These are phyloP conservation scores for Poeciliopsis presidionis DNA, from an alignment of 2,797 vertebrate genomes.

Conservation along the genomic window DNA sequence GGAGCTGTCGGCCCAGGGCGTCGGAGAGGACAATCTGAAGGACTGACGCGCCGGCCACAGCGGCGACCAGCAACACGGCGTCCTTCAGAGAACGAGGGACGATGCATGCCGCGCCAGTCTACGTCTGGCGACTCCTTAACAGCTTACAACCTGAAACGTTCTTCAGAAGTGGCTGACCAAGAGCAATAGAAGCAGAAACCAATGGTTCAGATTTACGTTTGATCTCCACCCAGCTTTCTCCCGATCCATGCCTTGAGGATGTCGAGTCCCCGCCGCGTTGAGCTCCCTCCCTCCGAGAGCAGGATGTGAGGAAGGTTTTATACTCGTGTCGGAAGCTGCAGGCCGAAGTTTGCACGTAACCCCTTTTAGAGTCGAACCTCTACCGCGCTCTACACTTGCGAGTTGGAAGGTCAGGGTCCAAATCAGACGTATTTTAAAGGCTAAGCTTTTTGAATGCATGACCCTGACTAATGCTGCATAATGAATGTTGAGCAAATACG, in stretches of 20 bases:
- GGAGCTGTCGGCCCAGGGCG: conserved; percentile 92
- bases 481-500: conserved; percentile 45
- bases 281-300: conserved; percentile 40
- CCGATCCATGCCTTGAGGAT: conserved; percentile 55
- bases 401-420: conserved; percentile 24
- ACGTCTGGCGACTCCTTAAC: conserved; percentile 27
- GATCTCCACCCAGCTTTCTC: conserved; percentile 34
- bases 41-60: conserved; percentile 80
- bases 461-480: conserved; percentile 59
- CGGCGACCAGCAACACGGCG: conserved; percentile 36
- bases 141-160: conserved; percentile 42
- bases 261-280: conserved; percentile 36
- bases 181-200: conserved; percentile 47
- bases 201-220: conserved; percentile 45
- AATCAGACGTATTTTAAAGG: conserved; percentile 48
- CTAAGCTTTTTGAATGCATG: conserved; percentile 59
- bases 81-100: conserved; percentile 37
- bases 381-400: conserved; percentile 31
- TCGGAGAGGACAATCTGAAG: conserved; percentile 88
- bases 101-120: conserved; percentile 37
- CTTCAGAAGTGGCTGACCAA: conserved; percentile 43
- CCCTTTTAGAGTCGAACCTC: conserved; percentile 28
- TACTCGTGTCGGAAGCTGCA: conserved; percentile 33
- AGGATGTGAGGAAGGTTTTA: conserved; percentile 30
- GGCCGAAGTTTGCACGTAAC: conserved; percentile 36